Evolutionary conservation across 2,888 invertebrate genomes (phyloP).

Genomic region (Glyphotaelius pellucidus): DNA sequence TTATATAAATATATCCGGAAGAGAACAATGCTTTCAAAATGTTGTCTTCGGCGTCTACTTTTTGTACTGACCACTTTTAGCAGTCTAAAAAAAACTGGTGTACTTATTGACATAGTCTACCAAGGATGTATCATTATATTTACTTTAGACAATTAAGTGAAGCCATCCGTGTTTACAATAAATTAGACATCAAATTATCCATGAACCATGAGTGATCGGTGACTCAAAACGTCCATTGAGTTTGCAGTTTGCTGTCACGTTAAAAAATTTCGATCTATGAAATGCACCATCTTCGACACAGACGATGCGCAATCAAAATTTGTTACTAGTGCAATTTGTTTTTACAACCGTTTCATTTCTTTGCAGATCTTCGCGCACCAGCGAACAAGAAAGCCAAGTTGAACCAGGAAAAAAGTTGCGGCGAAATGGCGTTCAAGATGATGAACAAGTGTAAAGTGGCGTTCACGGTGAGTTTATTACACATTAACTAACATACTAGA

Average conservation of each 20-base stretch:
- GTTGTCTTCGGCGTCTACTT: background rate
- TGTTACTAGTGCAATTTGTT: background rate
- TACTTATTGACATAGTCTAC: background rate
- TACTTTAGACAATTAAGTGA: background rate
- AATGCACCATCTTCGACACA: slow-evolving; percentile 9
- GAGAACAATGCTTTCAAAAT: background rate
- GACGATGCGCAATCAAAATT: background rate
- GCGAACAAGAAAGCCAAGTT: slow-evolving; percentile 23
- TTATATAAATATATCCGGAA: background rate
- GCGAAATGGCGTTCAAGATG: slow-evolving; percentile 49
- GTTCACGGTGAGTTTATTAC: slow-evolving; percentile 53
- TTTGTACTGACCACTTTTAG: background rate
- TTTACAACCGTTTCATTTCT: slow-evolving; percentile 26
- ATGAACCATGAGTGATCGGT: background rate
- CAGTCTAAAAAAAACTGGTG: background rate
- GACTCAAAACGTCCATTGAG: background rate
- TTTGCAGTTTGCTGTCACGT: background rate
- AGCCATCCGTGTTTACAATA: background rate
- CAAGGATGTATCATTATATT: background rate
- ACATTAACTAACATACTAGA: background rate
- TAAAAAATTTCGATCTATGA: background rate
- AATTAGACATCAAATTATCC: background rate
- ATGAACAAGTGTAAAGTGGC: slow-evolving; percentile 61
- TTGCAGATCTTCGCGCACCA: slow-evolving; percentile 17
- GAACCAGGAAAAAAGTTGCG: background rate